Conservation (phyloP, 2,797 vertebrate genomes). For the Furcifer pardalis region DNA sequence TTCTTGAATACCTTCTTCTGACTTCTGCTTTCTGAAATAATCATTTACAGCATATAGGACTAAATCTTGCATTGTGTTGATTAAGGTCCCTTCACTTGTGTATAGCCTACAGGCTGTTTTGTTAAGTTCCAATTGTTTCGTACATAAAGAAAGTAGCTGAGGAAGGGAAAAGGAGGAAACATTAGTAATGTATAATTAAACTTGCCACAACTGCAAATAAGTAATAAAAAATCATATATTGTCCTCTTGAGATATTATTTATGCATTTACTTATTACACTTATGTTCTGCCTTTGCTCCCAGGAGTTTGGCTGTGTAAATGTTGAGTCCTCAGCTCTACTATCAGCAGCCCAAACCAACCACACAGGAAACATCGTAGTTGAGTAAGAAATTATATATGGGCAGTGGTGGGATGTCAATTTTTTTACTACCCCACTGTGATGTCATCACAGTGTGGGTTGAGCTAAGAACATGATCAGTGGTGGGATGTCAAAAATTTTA, state of each 20-base stretch:
- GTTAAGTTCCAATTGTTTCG: slow-evolving; percentile 56
- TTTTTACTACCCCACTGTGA: too few relatives aligned
- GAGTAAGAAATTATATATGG: too few relatives aligned
- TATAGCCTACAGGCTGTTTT: slow-evolving; percentile 65
- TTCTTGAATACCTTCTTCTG: slow-evolving; percentile 15
- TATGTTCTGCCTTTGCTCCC: not conserved
- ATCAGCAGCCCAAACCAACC: too few relatives aligned
- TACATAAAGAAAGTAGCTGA: slow-evolving; percentile 69
- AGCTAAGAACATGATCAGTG: too few relatives aligned
- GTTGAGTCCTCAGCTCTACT: not conserved
- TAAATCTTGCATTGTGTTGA: slow-evolving; percentile 55
- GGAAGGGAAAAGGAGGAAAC: not conserved
- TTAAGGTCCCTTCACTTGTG: slow-evolving; percentile 55
- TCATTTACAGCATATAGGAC: slow-evolving; percentile 57
- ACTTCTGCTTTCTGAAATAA: slow-evolving; percentile 28
- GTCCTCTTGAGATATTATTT: not conserved
- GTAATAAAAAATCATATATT: not conserved
- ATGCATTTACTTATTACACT: not conserved
- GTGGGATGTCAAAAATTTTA: too few relatives aligned
- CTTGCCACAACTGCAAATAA: not conserved
- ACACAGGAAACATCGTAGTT: too few relatives aligned
- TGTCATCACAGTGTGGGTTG: too few relatives aligned
- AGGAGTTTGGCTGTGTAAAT: not conserved
- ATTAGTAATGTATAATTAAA: not conserved
- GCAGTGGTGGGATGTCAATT: too few relatives aligned